phyloP scores from a whole-genome alignment of 1,140 invertebrate species.

The Idris sp. region DNA sequence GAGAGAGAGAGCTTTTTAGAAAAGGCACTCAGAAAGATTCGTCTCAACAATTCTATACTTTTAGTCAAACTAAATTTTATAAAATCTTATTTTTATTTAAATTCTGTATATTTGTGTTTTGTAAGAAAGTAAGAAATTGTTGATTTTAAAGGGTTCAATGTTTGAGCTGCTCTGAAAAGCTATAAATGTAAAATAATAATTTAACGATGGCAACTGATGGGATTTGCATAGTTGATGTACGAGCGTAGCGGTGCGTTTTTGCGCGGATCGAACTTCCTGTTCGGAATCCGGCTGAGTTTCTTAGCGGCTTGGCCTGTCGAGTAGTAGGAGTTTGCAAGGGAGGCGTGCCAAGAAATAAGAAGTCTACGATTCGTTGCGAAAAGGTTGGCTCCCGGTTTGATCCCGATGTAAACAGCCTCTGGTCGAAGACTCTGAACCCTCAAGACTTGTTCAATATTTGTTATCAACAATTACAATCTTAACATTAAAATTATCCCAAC shows the following conservation, averaged over 20 bases:
- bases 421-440: constrained; percentile 54
- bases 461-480: too few relatives aligned
- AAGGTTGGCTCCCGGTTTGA: constrained; percentile 69
- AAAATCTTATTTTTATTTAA: too few relatives aligned
- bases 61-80: too few relatives aligned
- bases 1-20: constrained; percentile 38
- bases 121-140: too few relatives aligned
- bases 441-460: constrained; percentile 21
- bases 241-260: constrained; percentile 46
- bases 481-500: too few relatives aligned
- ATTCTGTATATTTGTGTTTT: too few relatives aligned
- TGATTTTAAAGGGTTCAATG: too few relatives aligned
- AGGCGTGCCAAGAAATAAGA: constrained; percentile 72
- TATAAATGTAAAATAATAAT: constrained; percentile 20
- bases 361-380: constrained; percentile 73
- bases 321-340: constrained; percentile 67
- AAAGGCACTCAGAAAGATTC: too few relatives aligned
- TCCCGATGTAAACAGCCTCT: constrained; percentile 62
- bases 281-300: constrained; percentile 62
- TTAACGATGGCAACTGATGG: constrained; percentile 20
- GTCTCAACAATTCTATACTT: too few relatives aligned
- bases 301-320: constrained; percentile 52
- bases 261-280: constrained; percentile 60
- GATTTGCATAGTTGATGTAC: constrained; percentile 56
- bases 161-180: too few relatives aligned